A percentile compares a stretch with the other conserved stretches of the same genome.
These are phyloP conservation scores for Mirza zaza DNA, from an alignment of 2,113 vertebrate genomes.

Conservation along the genomic window DNA sequence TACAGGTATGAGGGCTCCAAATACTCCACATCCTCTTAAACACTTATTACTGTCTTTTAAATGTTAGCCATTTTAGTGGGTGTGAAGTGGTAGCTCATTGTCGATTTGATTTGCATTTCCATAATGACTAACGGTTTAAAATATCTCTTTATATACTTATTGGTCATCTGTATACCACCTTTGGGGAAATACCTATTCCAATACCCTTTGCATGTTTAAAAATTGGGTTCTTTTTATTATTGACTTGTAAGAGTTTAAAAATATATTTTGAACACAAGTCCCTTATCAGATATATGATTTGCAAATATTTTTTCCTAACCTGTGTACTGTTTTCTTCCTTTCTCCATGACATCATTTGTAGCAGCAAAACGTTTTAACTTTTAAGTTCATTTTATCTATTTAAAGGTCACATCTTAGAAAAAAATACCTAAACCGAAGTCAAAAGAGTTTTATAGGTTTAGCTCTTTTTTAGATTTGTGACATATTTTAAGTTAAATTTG, in stretches of 20 bases:
- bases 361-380: background rate
- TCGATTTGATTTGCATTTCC: background rate
- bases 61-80: background rate
- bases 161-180: background rate
- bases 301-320: background rate
- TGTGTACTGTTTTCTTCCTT: background rate
- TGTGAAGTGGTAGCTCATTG: background rate
- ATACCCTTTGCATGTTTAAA: background rate
- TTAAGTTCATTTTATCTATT: background rate
- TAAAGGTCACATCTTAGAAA: background rate
- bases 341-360: background rate
- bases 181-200: background rate
- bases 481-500: background rate
- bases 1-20: background rate
- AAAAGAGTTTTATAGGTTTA: background rate
- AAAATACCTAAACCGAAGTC: background rate
- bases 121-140: background rate
- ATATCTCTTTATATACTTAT: background rate
- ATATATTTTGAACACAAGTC: background rate
- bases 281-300: background rate
- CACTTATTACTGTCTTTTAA: background rate
- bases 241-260: background rate
- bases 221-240: background rate
- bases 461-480: background rate
- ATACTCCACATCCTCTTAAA: background rate